Evolutionary conservation across 1,140 invertebrate species (phyloP), one percentile per base, ranked within the genome.

Genomic region (Drosophila neocordata): DNA sequence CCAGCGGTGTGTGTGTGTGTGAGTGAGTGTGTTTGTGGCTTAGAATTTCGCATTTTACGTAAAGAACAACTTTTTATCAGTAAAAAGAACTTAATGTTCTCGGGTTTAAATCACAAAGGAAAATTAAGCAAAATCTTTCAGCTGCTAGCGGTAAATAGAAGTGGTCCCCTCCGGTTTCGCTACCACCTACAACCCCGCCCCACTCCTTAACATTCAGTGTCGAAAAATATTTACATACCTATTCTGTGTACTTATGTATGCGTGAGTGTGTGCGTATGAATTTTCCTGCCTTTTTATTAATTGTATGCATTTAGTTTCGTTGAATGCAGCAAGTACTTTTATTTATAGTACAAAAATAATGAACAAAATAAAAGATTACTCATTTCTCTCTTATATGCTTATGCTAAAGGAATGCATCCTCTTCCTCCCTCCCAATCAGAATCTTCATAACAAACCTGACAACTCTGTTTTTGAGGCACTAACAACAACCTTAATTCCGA

Each of bases 101-200:
- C 83, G 70, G 84, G 62, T 71, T 38, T 91, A 68, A 85, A 91
- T 80, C 89, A 83, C 64, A 91, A 77, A 73, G 83, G 75, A 59
- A 91, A 79, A 90, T 80, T 91, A 38, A 85, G 80, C 68, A 88
- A 90, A 79, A 77, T 91, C 78, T 90, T 91, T 71, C 90, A 91
- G 69, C 77, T 85, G 71, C 80, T 91, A 57, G 82, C 82, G 89
- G 90, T 91, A 91, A 91, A 82, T 82, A 78, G 37, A 77, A 27
- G 31, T 37, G 58, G 35, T 63, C 56, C 65, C 65, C 44, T 41
- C 8, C 9, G 8, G 35, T 56, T 41, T 11, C 8, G 41, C 34
- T 12, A 13, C 31, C 38, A 44, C 6, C 53, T 58, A 53, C 62
- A 34, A 58, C 56, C 68, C 75, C 69, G 78, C 66, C 79, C 74